Evolutionary conservation across 2,797 vertebrate genomes (phyloP).

Genomic region (Bufotes viridis): DNA sequence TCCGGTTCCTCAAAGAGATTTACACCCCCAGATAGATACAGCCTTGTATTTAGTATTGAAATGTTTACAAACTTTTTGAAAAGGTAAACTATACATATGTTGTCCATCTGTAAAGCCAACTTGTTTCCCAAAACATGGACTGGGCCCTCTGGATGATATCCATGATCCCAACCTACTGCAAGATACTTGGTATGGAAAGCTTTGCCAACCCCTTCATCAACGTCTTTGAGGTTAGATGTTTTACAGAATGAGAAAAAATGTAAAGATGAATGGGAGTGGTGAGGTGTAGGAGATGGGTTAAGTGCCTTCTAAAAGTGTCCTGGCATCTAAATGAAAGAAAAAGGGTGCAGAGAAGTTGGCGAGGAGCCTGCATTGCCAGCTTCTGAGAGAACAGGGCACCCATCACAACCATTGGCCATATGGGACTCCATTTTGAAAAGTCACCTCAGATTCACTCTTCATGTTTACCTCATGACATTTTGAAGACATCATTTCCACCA

Average conservation of each 20-base stretch:
- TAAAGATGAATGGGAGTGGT: background rate
- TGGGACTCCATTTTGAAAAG: conserved; percentile 45
- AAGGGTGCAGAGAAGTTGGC: background rate
- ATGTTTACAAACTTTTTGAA: background rate
- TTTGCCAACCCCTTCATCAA: no score
- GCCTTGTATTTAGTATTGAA: background rate
- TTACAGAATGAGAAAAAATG: background rate
- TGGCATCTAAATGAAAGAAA: background rate
- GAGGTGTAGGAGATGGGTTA: background rate
- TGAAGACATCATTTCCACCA: conserved; percentile 30
- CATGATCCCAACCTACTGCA: background rate
- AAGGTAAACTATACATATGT: background rate
- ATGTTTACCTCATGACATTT: conserved; percentile 39
- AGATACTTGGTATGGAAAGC: background rate
- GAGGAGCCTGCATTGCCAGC: background rate
- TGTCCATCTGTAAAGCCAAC: background rate
- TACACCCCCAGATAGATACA: background rate
- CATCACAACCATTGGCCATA: conserved; percentile 40
- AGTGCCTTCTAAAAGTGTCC: conserved; percentile 22
- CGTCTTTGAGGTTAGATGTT: background rate
- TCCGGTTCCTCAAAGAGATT: background rate
- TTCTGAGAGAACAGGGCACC: background rate
- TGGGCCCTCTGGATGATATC: background rate
- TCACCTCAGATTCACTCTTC: conserved; percentile 39
- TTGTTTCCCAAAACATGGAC: background rate